Base-by-base conservation (phyloP, 1,140 invertebrate species). In the Neodiprion lecontei region DNA sequence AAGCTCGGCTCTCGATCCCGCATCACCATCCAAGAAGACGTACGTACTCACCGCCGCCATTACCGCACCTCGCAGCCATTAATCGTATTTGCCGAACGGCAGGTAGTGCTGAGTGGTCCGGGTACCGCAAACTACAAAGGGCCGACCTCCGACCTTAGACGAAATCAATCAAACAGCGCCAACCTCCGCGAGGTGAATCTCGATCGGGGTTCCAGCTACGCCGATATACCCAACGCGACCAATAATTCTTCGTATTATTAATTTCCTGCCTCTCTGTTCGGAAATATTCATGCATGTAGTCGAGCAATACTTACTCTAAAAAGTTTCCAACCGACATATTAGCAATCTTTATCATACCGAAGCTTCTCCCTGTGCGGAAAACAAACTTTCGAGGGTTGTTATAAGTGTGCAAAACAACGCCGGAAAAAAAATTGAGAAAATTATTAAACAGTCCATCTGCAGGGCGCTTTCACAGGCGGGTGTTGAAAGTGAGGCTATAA, bases 41-140 rank as follows among this genome's bases (percentile, higher is more conserved):
- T 40, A 40, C 28, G 28, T 40, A 40, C 28, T 40, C 73, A 14
- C 14, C 21, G 21, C 79, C 76, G 73, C 80, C 85, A 79, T 78
- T 81, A 74, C 76, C 77, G 76, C 74, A 83, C 79, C 80, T 72
- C 72, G 74, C 76, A 79, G 75, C 77, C 80, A 84, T 85, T 86
- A 87, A 85, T 87, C 82, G 83, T 73, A 85, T 87, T 87, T 86
- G 80, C 76, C 78, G 79, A 82, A 77, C 76, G 79, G 76, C 50
- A 70, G 65, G 67, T 48, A 40, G 8, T 21, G 53, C 28, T 23
- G 73, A 70, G 73, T 53, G 40, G 28, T 48, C 47, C 23, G 72
- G 40, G 48, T 28, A 14, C 48, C n/a, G 53, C 14, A 70, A 61
- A n/a, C 53, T 40, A 23, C 10, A 50, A 40, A 61, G 71, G 71